Percentiles rank a stretch among this genome's conserved stretches.
phyloP scores from a whole-genome alignment of 2,113 vertebrate species.

The Heterotis niloticus region DNA sequence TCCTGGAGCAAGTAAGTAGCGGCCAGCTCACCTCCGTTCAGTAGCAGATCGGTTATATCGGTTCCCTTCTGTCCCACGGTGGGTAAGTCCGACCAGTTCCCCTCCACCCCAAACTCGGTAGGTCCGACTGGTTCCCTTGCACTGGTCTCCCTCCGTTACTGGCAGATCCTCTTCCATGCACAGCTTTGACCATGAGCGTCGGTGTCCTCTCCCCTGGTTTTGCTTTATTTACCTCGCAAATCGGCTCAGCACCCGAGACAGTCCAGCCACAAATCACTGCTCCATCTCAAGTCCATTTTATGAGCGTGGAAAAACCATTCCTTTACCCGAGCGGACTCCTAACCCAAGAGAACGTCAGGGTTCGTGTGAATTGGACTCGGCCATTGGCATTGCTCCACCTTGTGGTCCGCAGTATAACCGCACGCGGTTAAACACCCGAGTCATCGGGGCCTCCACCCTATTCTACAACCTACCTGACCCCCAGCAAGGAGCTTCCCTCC shows the following conservation, averaged over 20 bases:
- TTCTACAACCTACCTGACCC: not conserved
- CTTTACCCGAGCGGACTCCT: not conserved
- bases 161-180: no score
- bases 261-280: not conserved
- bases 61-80: no score
- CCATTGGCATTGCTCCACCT: not conserved
- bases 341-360: not conserved
- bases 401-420: not conserved
- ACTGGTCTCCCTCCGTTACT: no score
- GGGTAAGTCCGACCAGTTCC: no score
- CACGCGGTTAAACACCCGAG: no score
- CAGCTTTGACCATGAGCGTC: no score
- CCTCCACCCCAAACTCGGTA: no score
- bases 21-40: no score
- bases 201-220: constrained; percentile 22
- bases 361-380: not conserved
- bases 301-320: not conserved
- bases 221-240: constrained; percentile 7
- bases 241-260: not conserved
- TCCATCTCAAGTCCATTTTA: not conserved
- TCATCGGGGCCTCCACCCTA: not conserved
- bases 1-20: no score
- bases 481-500: not conserved
- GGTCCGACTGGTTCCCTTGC: no score
- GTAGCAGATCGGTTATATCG: no score